Base-by-base conservation (phyloP, 1,140 invertebrate species). In the Neodiprion lecontei region DNA sequence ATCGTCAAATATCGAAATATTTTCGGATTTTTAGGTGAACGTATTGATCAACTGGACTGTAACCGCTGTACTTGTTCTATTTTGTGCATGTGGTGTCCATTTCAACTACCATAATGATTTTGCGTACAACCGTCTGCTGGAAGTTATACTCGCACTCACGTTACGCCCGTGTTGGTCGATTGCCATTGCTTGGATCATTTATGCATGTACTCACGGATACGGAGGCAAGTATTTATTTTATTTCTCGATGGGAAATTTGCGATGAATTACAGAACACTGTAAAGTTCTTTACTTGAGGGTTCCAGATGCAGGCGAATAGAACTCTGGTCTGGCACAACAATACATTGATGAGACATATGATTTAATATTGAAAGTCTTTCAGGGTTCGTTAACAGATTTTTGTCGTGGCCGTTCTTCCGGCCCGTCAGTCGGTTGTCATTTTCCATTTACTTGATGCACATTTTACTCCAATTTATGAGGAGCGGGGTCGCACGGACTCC, bases 381-480 rank as follows among this genome's bases (percentile, higher is more conserved):
- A 90, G 91, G 90, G 72, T 76, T 84, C 5, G 82, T 93, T 5
- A 89, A 91, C 74, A 81, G 71, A 5, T 82, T 93, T 65, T 81
- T 93, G 53, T 91, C 91, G 0, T 90, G 88, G 86, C 86, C 85
- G 48, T 79, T 84, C 0, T 90, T 91, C 50, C 81, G 89, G 40
- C 90, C 91, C 0, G 77, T 93, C 0, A 89, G 89, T 61, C 83
- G 90, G 68, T 79, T 93, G 17, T 90, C 91, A 4, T 93, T 91
- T 79, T 85, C 87, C 70, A 87, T 90, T 23, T 93, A 92, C 79
- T 82, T 93, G 7, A 82, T 91, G 4, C 92, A 92, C 67, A 66
- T 81, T 4, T 72, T 79, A 0, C 49, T 84, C 17, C 75, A 77
- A 74, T 12, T 48, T 14, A 67, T 74, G 14, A 72, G 68, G 69